Base-by-base conservation (phyloP, 2,113 vertebrate genomes). In the Lophotis ruficrista region DNA sequence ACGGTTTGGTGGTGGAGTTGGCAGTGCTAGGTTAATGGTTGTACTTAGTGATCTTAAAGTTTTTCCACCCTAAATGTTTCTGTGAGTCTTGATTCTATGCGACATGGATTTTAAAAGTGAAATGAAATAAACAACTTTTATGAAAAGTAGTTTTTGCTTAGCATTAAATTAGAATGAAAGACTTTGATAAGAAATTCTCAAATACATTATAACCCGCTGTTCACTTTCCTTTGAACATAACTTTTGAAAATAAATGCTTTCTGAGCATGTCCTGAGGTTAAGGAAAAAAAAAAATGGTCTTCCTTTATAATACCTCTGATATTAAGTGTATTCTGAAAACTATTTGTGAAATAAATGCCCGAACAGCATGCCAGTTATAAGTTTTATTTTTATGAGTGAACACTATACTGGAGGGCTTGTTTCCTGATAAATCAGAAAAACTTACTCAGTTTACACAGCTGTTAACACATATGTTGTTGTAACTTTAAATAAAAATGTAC, bases 201-300 rank as follows among this genome's bases (percentile, higher is more conserved):
- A 31, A 56, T 45, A 33, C 3, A 23, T 28, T 58, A 25, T 33
- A 43, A 30, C 1, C 0, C 1, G 5, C 6, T 35, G 2, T 57
- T 65, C 9, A 38, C 5, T 45, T 58, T 75, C 14, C n/a, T 76
- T 57, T 62, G 47, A 61, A 48, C 4, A 21, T 45, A 47, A 30
- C 2, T 51, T 60, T 72, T 57, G 24, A 72, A 86, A 69, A 79
- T 1, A 57, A 68, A 65, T 41, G 16, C 2, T 62, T 81, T n/a
- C 19, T 62, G 41, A 73, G 12, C 13, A 27, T 61, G 12, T 30
- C 5, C 3, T 48, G 30, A 66, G 2, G 22, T 60, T 78, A 68
- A 62, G 10, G 6, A 50, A 66, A 78, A 50, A 5, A 56, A 41
- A 54, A 81, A 66, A 48, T 9, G 0, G 0, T 41, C 15, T 83